A percentile compares a stretch with the other conserved stretches of the same genome.
These are phyloP conservation scores for Propsilocerus akamusi DNA, from an alignment of 1,140 invertebrate genomes.

Conservation along the genomic window DNA sequence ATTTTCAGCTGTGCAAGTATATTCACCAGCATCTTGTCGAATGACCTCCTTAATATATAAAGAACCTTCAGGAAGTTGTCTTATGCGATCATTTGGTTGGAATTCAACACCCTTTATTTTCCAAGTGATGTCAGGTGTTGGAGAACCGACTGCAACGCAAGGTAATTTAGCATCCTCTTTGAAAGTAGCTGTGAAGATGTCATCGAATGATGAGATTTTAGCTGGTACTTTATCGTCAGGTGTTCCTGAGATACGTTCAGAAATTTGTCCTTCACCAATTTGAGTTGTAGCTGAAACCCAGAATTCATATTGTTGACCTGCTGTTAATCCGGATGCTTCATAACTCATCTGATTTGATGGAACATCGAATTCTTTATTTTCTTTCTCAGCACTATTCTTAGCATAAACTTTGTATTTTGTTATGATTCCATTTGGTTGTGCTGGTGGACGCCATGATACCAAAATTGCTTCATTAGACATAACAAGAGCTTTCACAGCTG, in stretches of 20 bases:
- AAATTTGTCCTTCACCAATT: slow-evolving; percentile 80
- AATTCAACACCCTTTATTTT: slow-evolving; percentile 38
- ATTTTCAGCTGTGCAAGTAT: slow-evolving; percentile 82
- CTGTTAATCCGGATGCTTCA: slow-evolving; percentile 66
- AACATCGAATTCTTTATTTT: slow-evolving; percentile 42
- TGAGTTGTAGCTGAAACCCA: slow-evolving; percentile 88
- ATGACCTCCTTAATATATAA: slow-evolving; percentile 77
- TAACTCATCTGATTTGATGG: slow-evolving; percentile 47
- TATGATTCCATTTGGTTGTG: slow-evolving; percentile 80
- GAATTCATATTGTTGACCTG: slow-evolving; percentile 72
- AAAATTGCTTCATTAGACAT: slow-evolving; percentile 81
- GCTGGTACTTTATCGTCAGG: slow-evolving; percentile 76
- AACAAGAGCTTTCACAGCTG: slow-evolving; percentile 78
- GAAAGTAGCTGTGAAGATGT: slow-evolving; percentile 73
- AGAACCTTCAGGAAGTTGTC: slow-evolving; percentile 72
- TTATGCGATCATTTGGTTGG: slow-evolving; percentile 43
- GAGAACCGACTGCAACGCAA: slow-evolving; percentile 77
- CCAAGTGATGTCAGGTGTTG: slow-evolving; percentile 75
- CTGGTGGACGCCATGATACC: slow-evolving; percentile 83
- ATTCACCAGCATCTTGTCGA: slow-evolving; percentile 75
- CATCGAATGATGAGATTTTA: slow-evolving; percentile 82
- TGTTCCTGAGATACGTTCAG: slow-evolving; percentile 63
- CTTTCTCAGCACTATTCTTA: slow-evolving; percentile 45
- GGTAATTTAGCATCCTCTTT: slow-evolving; percentile 81
- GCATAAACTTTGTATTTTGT: slow-evolving; percentile 87